Evolutionary conservation across 2,113 vertebrate genomes (phyloP), one percentile per base, ranked within the genome.

Genomic region (Zosterops borbonicus): DNA sequence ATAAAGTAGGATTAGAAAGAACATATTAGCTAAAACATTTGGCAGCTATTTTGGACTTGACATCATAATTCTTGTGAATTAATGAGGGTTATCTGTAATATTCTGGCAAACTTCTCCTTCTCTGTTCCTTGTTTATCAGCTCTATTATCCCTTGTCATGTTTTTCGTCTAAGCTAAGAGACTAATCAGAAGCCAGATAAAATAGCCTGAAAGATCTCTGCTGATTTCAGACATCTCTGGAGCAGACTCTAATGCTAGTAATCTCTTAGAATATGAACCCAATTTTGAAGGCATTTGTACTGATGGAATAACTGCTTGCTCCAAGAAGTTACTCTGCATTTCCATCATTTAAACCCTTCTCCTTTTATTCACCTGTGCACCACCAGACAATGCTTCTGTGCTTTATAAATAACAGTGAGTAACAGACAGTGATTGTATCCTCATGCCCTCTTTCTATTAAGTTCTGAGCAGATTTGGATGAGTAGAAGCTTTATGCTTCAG

Each of bases 131-230:
- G 67, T 90, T 92, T 90, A 94, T 83, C 59, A 77, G 63, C 19
- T 90, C 4, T 90, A 44, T 88, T 93, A 58, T 81, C 55, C 52
- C 17, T 70, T 83, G 71, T 80, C 70, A 63, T 90, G 87, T 77
- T 91, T 95, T 86, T 28, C 74, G 65, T 83, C 74, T 90, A 37
- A 74, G 78, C 17, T 9, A 87, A 84, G 50, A 90, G 28, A 74
- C 67, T 83, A 91, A 96, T 88, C 93, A 93, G 89, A 95, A 95
- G 59, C 4, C 42, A 88, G 35, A 80, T 60, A 65, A 91, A 96
- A 94, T 29, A 92, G 58, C 56, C 35, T 70, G 59, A 83, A 95
- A 94, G 47, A 91, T 84, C 76, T 81, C 56, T 68, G 41, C 47
- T 92, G 74, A 82, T 89, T 95, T 87, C n/a, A 42, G 64, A 86